Conservation (phyloP, 2,797 vertebrate genomes). For the Mareca penelope region DNA sequence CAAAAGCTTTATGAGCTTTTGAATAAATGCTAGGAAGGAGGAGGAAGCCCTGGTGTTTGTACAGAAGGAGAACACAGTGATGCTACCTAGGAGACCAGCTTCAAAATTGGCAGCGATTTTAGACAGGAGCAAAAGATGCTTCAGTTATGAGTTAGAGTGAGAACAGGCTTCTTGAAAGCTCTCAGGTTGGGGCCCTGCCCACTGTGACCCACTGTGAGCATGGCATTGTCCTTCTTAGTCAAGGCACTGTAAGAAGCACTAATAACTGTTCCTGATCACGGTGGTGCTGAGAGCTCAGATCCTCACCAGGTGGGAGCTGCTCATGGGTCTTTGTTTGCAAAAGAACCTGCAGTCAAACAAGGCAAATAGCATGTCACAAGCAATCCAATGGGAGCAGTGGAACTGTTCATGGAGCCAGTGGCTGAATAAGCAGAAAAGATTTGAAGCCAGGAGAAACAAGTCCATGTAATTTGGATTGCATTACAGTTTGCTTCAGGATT, state of each 20-base stretch:
- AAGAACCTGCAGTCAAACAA: not conserved
- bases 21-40: not conserved
- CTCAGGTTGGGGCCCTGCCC: accelerated
- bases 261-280: too few species aligned
- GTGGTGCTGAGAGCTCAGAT: not conserved
- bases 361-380: not conserved
- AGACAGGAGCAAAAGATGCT: not conserved
- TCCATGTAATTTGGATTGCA: not conserved
- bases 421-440: not conserved
- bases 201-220: accelerated
- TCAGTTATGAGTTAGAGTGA: accelerated
- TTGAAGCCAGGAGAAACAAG: not conserved
- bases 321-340: not conserved
- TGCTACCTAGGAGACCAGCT: accelerated
- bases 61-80: not conserved
- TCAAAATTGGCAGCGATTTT: not conserved
- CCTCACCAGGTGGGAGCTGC: not conserved
- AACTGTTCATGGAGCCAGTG: not conserved
- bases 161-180: not conserved
- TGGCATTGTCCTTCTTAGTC: accelerated
- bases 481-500: not conserved
- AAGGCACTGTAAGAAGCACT: not conserved
- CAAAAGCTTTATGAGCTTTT: not conserved
- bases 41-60: not conserved
- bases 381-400: accelerated